Conservation (phyloP, 2,113 vertebrate genomes). For the Oreochromis spilurus region DNA sequence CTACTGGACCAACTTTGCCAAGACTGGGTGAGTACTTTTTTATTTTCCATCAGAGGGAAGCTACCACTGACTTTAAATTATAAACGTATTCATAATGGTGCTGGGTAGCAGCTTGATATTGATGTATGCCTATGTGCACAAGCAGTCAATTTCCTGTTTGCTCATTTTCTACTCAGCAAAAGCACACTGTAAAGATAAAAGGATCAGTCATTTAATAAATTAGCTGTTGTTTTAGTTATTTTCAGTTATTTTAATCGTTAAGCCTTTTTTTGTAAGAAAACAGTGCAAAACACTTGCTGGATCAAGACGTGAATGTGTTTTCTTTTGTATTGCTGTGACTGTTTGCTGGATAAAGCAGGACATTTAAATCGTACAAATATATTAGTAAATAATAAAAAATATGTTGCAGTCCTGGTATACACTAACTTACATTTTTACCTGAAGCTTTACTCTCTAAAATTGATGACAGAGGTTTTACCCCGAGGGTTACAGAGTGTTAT, state of each 20-base stretch:
- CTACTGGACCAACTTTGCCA: constrained; percentile 99
- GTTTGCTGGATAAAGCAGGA: background rate
- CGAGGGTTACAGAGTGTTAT: background rate
- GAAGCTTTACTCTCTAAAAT: background rate
- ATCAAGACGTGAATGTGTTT: background rate
- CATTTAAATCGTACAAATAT: background rate
- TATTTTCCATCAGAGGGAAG: background rate
- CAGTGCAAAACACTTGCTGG: background rate
- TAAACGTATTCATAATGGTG: background rate
- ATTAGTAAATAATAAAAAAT: background rate
- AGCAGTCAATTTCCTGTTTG: background rate
- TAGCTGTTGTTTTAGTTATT: background rate
- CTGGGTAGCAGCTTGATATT: background rate
- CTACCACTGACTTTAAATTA: background rate
- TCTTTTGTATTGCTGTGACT: background rate
- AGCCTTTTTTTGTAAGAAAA: background rate
- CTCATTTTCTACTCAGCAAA: background rate
- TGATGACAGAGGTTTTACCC: background rate
- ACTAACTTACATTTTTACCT: background rate
- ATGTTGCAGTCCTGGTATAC: background rate
- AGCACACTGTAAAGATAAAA: background rate
- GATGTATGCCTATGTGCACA: background rate
- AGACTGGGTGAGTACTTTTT: constrained; percentile 87
- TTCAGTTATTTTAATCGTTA: background rate
- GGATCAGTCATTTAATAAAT: background rate